phyloP scores from a whole-genome alignment of 2,113 vertebrate species.

The Gallinago jamesoni region DNA sequence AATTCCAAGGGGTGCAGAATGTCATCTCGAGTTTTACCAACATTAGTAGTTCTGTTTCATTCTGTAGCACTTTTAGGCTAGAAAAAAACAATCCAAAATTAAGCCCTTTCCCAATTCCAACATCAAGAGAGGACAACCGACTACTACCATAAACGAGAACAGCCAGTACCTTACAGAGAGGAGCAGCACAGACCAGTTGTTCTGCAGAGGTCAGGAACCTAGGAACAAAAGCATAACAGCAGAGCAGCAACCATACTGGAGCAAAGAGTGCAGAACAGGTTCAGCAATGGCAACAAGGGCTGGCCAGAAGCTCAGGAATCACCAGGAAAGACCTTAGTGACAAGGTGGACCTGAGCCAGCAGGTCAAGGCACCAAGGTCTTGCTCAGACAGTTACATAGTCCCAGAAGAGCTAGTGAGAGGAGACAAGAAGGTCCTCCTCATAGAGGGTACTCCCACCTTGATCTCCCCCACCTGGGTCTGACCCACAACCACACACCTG shows the following conservation, averaged over 20 bases:
- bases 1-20: background rate
- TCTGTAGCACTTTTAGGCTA: background rate
- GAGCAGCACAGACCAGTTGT: accelerated
- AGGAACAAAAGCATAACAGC: accelerated
- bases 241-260: accelerated
- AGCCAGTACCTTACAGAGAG: background rate
- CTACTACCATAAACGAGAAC: background rate
- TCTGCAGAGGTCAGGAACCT: background rate
- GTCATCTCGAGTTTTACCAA: background rate
- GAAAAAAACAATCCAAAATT: background rate
- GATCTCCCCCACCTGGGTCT: background rate
- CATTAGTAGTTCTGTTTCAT: background rate
- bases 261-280: background rate
- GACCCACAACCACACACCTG: background rate
- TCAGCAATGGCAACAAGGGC: background rate
- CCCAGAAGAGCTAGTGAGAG: background rate
- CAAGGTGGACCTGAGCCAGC: background rate
- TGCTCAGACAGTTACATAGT: accelerated
- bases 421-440: background rate
- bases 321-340: background rate
- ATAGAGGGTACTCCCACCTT: background rate
- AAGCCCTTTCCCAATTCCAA: background rate
- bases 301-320: too few species aligned
- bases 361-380: background rate
- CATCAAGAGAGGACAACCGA: background rate